These are phyloP conservation scores for Marmota flaviventris DNA, from an alignment of 2,113 vertebrate genomes.

Conservation along the genomic window DNA sequence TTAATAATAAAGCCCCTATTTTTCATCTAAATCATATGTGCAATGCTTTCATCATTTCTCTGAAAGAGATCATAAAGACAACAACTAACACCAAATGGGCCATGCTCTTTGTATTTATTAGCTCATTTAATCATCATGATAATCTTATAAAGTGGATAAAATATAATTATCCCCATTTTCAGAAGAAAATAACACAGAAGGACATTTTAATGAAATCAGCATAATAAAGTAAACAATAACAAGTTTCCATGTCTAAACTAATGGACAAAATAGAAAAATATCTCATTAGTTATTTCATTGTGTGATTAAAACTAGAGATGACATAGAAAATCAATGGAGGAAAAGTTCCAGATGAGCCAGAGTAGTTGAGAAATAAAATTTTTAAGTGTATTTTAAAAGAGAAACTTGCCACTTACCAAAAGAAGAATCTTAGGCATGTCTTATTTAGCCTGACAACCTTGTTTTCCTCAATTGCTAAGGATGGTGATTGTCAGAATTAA, in stretches of 20 bases:
- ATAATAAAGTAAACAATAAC: too few species aligned
- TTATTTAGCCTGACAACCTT: not conserved
- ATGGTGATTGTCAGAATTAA: not conserved
- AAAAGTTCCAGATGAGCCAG: not conserved
- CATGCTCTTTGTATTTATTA: not conserved
- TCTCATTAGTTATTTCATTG: constrained; percentile 9
- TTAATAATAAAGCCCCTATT: not conserved
- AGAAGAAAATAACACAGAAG: not conserved
- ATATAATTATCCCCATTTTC: not conserved
- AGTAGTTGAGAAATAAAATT: not conserved
- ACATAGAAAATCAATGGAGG: not conserved
- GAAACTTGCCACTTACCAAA: not conserved
- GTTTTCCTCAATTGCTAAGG: not conserved
- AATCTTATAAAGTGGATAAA: not conserved
- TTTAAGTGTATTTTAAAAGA: constrained; percentile 8
- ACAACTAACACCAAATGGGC: not conserved
- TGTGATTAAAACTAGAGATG: not conserved
- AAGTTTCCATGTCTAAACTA: too few species aligned
- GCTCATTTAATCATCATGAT: not conserved
- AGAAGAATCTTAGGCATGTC: not conserved
- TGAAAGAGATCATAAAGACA: not conserved
- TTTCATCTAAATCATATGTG: not conserved
- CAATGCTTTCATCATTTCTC: not conserved
- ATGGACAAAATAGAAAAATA: not conserved
- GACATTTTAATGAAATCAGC: too few species aligned